Evolutionary conservation across 1,140 invertebrate species (phyloP).

Genomic region (Neomicropteryx cornuta): DNA sequence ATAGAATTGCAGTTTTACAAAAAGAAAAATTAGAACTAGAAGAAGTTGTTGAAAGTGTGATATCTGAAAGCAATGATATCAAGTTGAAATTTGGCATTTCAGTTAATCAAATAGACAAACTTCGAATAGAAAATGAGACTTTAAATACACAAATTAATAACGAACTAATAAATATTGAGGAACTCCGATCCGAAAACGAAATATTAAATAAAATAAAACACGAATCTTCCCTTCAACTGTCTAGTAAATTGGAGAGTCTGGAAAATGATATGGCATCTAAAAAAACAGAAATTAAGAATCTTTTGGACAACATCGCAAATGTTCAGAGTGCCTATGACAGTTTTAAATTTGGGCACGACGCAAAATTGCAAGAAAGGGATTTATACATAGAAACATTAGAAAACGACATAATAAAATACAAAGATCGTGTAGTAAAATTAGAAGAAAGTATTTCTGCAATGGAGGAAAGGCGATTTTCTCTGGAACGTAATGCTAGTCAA

Average conservation of each 20-base stretch:
- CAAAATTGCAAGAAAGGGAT: constrained; percentile 60
- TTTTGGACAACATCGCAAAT: constrained; percentile 24
- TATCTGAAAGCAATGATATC: too few species aligned
- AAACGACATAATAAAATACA: constrained; percentile 50
- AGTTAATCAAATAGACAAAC: constrained; percentile 23
- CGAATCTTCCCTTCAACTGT: constrained; percentile 19
- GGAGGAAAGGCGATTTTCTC: constrained; percentile 39
- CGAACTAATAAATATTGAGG: background rate
- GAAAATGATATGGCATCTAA: constrained; percentile 31
- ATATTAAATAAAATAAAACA: constrained; percentile 22
- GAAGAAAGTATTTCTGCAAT: constrained; percentile 45
- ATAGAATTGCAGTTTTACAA: too few species aligned
- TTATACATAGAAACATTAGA: constrained; percentile 61
- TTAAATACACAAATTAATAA: constrained; percentile 15
- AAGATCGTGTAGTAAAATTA: constrained; percentile 42
- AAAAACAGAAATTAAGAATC: constrained; percentile 24
- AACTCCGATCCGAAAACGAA: constrained; percentile 25
- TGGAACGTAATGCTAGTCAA: constrained; percentile 41
- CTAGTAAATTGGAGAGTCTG: constrained; percentile 31
- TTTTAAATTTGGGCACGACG: constrained; percentile 36
- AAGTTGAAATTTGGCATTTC: too few species aligned
- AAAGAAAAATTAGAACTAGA: constrained; percentile 29
- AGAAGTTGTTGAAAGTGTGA: too few species aligned
- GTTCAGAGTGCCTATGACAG: constrained; percentile 25
- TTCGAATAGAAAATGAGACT: constrained; percentile 24